Conservation (phyloP, 2,888 invertebrate species). For the Caenorhabditis sulstoni region DNA sequence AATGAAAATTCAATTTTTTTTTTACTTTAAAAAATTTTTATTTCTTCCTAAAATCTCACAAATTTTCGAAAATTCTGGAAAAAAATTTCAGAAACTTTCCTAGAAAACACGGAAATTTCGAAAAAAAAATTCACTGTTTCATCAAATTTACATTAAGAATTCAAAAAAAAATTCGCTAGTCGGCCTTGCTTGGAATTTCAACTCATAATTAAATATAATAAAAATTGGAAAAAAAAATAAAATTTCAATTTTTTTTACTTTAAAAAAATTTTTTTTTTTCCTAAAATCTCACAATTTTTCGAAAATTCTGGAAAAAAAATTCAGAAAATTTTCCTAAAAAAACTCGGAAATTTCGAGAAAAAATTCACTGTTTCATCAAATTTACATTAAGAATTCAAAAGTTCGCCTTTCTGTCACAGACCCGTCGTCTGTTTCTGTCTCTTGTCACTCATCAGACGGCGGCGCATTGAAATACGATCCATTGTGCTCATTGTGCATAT, state of each 20-base stretch:
- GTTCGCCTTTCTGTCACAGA: background rate
- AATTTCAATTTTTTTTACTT: background rate
- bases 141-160: background rate
- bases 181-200: too few relatives aligned
- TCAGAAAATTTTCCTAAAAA: background rate
- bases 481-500: slow-evolving; percentile 48
- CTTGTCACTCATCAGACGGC: background rate
- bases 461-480: slow-evolving; percentile 44
- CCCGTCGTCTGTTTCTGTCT: background rate
- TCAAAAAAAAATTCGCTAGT: too few relatives aligned
- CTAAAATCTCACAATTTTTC: background rate
- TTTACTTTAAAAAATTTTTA: background rate
- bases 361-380: slow-evolving; percentile 6
- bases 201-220: background rate
- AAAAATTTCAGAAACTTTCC: background rate
- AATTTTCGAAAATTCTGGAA: background rate
- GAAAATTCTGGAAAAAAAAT: background rate
- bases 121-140: slow-evolving; percentile 9
- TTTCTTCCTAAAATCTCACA: background rate
- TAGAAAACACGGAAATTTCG: background rate
- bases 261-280: slow-evolving; percentile 2
- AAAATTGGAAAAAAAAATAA: background rate
- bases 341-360: background rate
- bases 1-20: background rate
- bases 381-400: background rate